Percentiles rank a stretch among this genome's conserved stretches.
phyloP scores from a whole-genome alignment of 2,113 vertebrate genomes.

The Scophthalmus maximus region DNA sequence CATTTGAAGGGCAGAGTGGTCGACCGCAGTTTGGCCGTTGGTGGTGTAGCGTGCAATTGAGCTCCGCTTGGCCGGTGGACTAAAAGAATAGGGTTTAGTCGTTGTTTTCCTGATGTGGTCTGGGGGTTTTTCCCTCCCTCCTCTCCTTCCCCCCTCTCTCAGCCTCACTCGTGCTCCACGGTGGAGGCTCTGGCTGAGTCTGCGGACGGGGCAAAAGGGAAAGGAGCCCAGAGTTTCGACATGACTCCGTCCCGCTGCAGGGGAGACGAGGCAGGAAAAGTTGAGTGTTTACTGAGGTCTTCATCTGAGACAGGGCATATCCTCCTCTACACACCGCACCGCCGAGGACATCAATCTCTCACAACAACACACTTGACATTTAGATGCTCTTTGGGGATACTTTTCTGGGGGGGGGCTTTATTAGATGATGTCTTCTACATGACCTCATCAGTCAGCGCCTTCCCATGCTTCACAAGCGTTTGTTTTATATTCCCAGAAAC shows the following conservation, averaged over 20 bases:
- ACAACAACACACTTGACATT: constrained; percentile 63
- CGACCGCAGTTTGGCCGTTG: constrained; percentile 74
- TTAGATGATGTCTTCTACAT: constrained; percentile 67
- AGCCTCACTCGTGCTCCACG: constrained; percentile 51
- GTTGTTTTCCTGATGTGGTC: constrained; percentile 79
- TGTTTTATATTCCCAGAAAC: constrained; percentile 71
- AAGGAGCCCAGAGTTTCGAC: constrained; percentile 49
- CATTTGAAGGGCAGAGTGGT: constrained; percentile 74
- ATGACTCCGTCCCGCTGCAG: constrained; percentile 53
- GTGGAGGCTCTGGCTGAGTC: constrained; percentile 52
- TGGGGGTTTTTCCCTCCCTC: constrained; percentile 32
- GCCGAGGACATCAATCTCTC: constrained; percentile 56
- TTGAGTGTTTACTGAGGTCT: constrained; percentile 63
- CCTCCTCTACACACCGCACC: constrained; percentile 43
- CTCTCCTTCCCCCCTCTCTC: not conserved
- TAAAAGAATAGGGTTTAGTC: constrained; percentile 73
- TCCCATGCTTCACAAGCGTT: constrained; percentile 62
- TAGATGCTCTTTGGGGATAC: constrained; percentile 59
- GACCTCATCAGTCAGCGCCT: constrained; percentile 73
- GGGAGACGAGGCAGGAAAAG: constrained; percentile 55
- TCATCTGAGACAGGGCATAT: constrained; percentile 58
- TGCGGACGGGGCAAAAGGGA: constrained; percentile 41
- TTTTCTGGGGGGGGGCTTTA: constrained; percentile 53
- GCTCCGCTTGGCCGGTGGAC: constrained; percentile 72
- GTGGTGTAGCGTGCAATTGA: constrained; percentile 78